Percentiles rank a stretch among this genome's conserved stretches.
Conservation (phyloP, 2,797 vertebrate genomes). For the Phylloscopus collybita region DNA sequence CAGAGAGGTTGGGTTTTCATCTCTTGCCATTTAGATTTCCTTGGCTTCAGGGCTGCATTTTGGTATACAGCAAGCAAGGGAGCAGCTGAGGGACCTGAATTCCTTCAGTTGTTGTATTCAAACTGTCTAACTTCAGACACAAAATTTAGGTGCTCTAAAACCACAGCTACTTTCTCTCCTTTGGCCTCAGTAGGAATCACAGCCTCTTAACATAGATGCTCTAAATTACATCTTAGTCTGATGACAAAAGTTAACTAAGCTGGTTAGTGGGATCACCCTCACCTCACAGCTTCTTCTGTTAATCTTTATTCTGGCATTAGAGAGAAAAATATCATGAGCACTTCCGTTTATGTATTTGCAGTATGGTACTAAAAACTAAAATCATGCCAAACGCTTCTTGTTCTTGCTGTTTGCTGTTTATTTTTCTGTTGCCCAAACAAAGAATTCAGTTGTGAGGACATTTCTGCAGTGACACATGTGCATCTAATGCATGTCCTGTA, state of each 20-base stretch:
- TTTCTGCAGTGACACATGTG: constrained; percentile 9
- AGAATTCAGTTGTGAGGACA: constrained; percentile 31
- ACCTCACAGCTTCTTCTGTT: background rate
- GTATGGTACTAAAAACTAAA: constrained; percentile 33
- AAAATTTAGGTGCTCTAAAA: constrained; percentile 26
- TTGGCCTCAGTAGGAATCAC: background rate
- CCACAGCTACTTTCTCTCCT: background rate
- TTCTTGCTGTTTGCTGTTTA: background rate
- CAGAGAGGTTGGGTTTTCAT: background rate
- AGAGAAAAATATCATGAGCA: background rate
- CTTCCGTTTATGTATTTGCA: constrained; percentile 7
- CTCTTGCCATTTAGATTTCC: background rate
- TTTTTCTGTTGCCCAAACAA: constrained; percentile 40
- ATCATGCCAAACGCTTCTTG: background rate
- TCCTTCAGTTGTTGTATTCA: background rate
- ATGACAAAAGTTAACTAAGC: background rate
- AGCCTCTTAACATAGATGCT: background rate
- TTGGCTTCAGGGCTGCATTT: constrained; percentile 1
- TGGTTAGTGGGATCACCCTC: background rate
- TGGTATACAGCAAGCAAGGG: background rate
- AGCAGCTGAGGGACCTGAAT: background rate
- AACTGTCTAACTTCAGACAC: background rate
- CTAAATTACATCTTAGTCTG: background rate
- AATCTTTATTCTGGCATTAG: background rate
- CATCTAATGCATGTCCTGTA: constrained; percentile 25